Base-by-base conservation (phyloP, 1,140 invertebrate species). In the Bombyx mandarina region DNA sequence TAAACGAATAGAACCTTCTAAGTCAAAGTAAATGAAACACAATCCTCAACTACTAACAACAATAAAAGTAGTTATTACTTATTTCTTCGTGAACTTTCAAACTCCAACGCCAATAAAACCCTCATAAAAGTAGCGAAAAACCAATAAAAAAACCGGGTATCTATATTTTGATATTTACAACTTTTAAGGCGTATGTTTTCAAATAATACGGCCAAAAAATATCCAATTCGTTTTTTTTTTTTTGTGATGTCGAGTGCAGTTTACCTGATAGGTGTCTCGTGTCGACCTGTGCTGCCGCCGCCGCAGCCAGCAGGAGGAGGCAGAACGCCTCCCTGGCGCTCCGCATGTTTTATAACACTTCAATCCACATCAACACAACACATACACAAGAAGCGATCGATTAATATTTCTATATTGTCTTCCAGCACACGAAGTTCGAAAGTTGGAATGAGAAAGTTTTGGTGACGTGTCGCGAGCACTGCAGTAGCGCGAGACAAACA, bases 231-330 rank as follows among this genome's bases (percentile, higher is more conserved):
- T 35, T 35, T 35, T 18, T 18, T 18, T 18, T 18, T 18, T 35
- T 35, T 35, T 35, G 26, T 35, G 26, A 35, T 35, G 26, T 35
- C 26, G 26, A 10, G 43, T 57, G 1, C 9, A 26, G 67, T 69
- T 72, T 60, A 86, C 82, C 82, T 86, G 82, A 76, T 81, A 86
- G 71, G 67, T 79, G 75, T 62, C 78, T 77, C 56, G 78, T 81
- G 72, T 84, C 78, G 45, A 67, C 58, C 57, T 78, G 72, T 49
- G 75, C 79, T 44, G 75, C 73, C 53, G 67, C 77, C 45, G 61
- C 71, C n/a, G 70, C 68, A 12, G 64, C 74, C 67, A 84, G 58
- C 72, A 81, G 56, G 50, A 74, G 64, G 54, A 82, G 73, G 62
- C 79, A 82, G 78, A 74, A 86, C 79, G 78, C 82, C 82, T 67